Conservation (phyloP, 2,797 vertebrate genomes). For the Streptopelia turtur region DNA sequence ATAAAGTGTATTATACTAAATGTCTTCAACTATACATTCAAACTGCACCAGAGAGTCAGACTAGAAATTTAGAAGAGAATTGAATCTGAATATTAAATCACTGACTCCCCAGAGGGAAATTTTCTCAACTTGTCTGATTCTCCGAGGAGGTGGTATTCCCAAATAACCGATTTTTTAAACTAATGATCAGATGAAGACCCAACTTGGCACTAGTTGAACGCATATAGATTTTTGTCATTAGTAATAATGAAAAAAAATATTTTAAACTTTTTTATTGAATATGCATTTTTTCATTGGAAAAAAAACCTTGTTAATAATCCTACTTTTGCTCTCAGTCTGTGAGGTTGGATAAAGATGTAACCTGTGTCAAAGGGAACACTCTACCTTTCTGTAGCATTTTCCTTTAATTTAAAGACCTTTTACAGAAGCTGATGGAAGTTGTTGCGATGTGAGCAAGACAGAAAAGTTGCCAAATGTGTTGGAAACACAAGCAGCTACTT, state of each 20-base stretch:
- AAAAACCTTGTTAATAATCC: neutral
- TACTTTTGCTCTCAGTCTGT: neutral
- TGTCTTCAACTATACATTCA: neutral
- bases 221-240: neutral
- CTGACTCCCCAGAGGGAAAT: neutral
- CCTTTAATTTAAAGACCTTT: neutral
- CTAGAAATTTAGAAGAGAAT: neutral
- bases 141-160: conserved; percentile 33
- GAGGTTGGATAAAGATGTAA: neutral
- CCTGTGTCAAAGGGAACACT: accelerated
- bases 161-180: conserved; percentile 37
- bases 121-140: conserved; percentile 43
- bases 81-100: conserved; percentile 17
- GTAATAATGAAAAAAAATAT: neutral
- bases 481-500: conserved; percentile 31
- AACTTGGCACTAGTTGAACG: neutral
- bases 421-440: neutral
- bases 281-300: neutral
- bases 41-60: neutral
- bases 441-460: neutral
- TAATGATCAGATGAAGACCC: conserved; percentile 11
- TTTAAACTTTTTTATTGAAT: neutral
- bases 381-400: neutral
- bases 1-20: neutral
- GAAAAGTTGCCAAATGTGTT: conserved; percentile 37